Conservation (phyloP, 2,888 invertebrate genomes). For the Stramonita haemastoma region DNA sequence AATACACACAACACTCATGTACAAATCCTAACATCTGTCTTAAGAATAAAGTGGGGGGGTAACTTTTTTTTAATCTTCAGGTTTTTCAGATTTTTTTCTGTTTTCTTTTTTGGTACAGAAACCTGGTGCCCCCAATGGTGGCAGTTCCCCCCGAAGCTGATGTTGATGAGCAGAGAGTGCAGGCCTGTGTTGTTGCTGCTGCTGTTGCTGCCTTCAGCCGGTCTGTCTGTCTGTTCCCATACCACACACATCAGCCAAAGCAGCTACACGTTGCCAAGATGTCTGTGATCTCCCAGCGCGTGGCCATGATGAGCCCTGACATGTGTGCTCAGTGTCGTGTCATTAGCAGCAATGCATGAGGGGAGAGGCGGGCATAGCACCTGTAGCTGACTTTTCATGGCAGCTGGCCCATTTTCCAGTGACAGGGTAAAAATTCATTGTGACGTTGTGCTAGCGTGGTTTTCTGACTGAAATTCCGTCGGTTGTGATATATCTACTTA, state of each 20-base stretch:
- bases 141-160: slow-evolving; percentile 8
- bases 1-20: no score
- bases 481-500: slow-evolving; percentile 24
- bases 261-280: not conserved
- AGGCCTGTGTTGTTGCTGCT: no score
- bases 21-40: no score
- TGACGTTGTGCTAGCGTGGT: not conserved
- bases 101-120: not conserved
- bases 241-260: not conserved
- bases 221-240: not conserved
- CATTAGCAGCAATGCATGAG: not conserved
- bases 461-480: not conserved
- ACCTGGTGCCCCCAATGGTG: not conserved
- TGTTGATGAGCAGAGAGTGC: not conserved
- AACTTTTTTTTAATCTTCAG: no score
- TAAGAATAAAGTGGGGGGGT: no score
- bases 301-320: not conserved
- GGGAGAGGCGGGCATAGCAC: not conserved
- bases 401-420: not conserved
- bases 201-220: not conserved
- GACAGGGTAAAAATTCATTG: not conserved
- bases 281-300: not conserved
- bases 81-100: not conserved
- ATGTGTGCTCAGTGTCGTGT: not conserved
- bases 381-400: not conserved